Base-by-base conservation (phyloP, 1,140 invertebrate species). In the Nebria ingens region DNA sequence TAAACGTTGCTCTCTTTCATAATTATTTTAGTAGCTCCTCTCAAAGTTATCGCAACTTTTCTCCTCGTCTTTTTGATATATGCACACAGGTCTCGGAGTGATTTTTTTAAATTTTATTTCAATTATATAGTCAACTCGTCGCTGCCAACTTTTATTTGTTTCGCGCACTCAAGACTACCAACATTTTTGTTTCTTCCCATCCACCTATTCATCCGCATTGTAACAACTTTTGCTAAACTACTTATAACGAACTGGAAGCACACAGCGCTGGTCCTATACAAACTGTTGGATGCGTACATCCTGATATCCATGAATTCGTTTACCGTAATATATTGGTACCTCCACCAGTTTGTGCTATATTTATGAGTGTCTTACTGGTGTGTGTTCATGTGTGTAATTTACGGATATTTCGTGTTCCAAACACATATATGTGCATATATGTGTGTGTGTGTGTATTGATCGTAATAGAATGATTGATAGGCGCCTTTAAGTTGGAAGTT, bases 51-150 rank as follows among this genome's bases (percentile, higher is more conserved):
- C n/a, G n/a, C n/a, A 45, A 45, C 40, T 45, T 45, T 12, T 45
- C 40, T 45, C 15, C 15, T 3, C 17, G 6, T 9, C 40, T 45
- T 9, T 45, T 9, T 45, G 40, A 45, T 45, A 45, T 45, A 45
- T 45, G 40, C 40, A 3, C 9, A 17, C 15, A 9, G 17, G 9
- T 45, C 17, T n/a, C 17, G 9, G 40, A 45, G 9, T 45, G 40
- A 45, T 17, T 45, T 17, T 9, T 45, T 45, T 45, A 12, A 9
- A 45, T 45, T 45, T 45, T 45, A 45, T 45, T 45, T 45, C 9
- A 45, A 45, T 45, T 45, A 45, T 45, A 17, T 45, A 45, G 40
- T 45, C 40, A 45, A 45, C 6, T 45, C 40, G 17, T 45, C 40
- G 40, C 17, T 45, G 9, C n/a, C 3, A 45, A 45, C 9, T 45